These are phyloP conservation scores for Phenganax subtilis DNA, from an alignment of 92 coral and sea anemone species.

Conservation along the genomic window DNA sequence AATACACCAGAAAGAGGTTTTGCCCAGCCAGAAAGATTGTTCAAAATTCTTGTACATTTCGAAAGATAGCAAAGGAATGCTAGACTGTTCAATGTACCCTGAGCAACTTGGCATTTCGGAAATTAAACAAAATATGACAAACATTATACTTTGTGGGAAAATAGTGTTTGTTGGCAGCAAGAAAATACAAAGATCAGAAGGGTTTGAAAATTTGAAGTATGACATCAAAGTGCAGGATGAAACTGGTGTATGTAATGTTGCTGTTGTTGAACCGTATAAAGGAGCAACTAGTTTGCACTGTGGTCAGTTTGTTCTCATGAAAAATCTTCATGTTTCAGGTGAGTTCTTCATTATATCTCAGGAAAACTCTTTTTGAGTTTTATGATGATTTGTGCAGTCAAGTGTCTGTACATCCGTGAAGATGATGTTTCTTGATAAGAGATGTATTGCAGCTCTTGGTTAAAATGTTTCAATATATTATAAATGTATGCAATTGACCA, in stretches of 20 bases:
- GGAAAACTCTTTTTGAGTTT: neutral
- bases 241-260: conserved; percentile 48
- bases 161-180: conserved; percentile 47
- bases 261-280: conserved; percentile 48
- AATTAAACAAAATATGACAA: conserved; percentile 64
- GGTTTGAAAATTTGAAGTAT: conserved; percentile 57
- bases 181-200: conserved; percentile 47
- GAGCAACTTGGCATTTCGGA: conserved; percentile 73
- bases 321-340: conserved; percentile 62
- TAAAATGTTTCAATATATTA: neutral
- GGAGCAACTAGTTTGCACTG: conserved; percentile 32
- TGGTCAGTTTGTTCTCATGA: conserved; percentile 79
- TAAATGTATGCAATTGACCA: no score
- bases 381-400: neutral
- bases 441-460: neutral
- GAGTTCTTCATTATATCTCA: neutral
- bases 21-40: conserved; percentile 69
- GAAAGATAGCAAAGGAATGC: conserved; percentile 83
- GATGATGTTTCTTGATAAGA: no score
- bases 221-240: conserved; percentile 53
- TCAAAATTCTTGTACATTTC: conserved; percentile 66
- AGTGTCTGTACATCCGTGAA: no score
- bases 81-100: conserved; percentile 84
- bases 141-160: conserved; percentile 64
- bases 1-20: conserved; percentile 54